Percentiles rank a stretch among this genome's conserved stretches.
phyloP scores from a whole-genome alignment of 2,113 vertebrate species.

The Passer domesticus region DNA sequence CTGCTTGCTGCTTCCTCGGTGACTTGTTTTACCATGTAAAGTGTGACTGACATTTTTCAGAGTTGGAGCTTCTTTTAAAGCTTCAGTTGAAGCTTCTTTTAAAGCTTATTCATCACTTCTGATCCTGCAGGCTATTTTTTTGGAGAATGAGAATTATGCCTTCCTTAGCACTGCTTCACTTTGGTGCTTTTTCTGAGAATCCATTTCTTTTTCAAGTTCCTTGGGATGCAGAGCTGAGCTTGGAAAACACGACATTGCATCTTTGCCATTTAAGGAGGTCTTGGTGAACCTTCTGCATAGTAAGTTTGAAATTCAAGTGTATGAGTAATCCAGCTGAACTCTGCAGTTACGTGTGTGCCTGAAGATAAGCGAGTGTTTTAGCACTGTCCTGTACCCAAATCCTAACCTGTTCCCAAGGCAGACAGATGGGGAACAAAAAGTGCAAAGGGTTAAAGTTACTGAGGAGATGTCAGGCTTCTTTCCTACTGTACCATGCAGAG shows the following conservation, averaged over 20 bases:
- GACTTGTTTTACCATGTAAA: neutral
- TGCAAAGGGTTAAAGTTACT: neutral
- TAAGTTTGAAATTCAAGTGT: slow-evolving; percentile 38
- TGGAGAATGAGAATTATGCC: neutral
- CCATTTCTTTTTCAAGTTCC: neutral
- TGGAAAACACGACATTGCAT: neutral
- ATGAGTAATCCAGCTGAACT: slow-evolving; percentile 53
- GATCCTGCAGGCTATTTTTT: neutral
- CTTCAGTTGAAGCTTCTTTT: neutral
- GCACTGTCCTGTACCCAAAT: neutral
- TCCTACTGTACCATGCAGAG: neutral
- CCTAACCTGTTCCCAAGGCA: neutral
- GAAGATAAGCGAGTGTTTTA: neutral
- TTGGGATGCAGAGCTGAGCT: neutral
- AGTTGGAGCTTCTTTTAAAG: neutral
- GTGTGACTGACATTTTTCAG: neutral
- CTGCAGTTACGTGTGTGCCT: neutral
- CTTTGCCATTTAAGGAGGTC: slow-evolving; percentile 62
- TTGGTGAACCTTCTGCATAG: neutral
- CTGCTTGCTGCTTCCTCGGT: fast-evolving
- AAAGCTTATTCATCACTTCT: neutral
- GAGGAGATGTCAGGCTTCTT: neutral
- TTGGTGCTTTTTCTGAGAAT: neutral
- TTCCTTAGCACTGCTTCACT: neutral
- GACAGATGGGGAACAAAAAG: neutral